Conservation (phyloP, 2,113 vertebrate species). For the Etheostoma cragini region DNA sequence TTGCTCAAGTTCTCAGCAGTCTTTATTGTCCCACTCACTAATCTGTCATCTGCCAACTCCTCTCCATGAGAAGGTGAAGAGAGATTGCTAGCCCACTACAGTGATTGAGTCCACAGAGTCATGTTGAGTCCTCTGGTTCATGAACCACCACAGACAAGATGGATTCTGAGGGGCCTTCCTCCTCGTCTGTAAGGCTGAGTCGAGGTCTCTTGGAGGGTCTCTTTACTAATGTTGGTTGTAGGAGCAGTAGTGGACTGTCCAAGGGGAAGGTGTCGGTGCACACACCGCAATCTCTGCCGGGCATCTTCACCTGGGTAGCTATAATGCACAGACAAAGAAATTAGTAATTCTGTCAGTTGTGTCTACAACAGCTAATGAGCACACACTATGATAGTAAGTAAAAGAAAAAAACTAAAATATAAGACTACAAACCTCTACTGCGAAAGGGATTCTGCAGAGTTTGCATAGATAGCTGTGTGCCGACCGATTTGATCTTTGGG, state of each 20-base stretch:
- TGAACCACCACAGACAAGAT: background rate
- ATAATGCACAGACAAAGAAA: conserved; percentile 12
- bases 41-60: background rate
- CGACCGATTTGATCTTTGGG: conserved; percentile 4
- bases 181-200: conserved; percentile 4
- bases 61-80: background rate
- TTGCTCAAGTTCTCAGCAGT: background rate
- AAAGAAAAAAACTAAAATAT: background rate
- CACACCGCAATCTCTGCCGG: conserved; percentile 37
- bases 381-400: background rate
- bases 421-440: conserved; percentile 28
- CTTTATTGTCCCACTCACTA: background rate
- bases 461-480: conserved; percentile 31
- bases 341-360: background rate
- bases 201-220: conserved; percentile 29
- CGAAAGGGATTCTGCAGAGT: background rate
- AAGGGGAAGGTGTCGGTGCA: conserved; percentile 33
- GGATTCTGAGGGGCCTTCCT: conserved; percentile 29
- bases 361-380: background rate
- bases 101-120: background rate
- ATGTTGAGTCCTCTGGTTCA: conserved; percentile 22
- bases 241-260: conserved; percentile 36
- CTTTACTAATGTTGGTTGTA: conserved; percentile 37
- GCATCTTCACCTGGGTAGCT: conserved; percentile 20
- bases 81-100: background rate